Evolutionary conservation across 2,888 invertebrate genomes (phyloP).

Genomic region (Cyrtodaria siliqua): DNA sequence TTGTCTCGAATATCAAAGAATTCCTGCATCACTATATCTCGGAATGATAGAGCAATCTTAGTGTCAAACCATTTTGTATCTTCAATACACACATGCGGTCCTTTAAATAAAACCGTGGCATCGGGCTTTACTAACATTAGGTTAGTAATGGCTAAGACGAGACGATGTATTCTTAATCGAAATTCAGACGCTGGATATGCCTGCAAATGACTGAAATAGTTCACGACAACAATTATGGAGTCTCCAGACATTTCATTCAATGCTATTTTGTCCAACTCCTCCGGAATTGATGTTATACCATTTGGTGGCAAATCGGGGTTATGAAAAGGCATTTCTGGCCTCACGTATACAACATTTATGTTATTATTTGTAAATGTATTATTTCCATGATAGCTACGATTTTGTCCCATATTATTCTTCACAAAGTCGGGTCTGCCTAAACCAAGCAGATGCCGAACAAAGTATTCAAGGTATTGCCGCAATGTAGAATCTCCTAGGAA

Average conservation of each 20-base stretch:
- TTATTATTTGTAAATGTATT: slow-evolving; percentile 30
- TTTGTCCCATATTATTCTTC: no score
- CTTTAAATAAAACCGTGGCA: slow-evolving; percentile 40
- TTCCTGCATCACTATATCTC: slow-evolving; percentile 34
- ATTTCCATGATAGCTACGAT: slow-evolving; percentile 22
- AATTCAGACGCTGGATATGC: slow-evolving; percentile 35
- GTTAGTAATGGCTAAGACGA: slow-evolving; percentile 12
- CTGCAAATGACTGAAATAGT: slow-evolving; percentile 39
- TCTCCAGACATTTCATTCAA: slow-evolving; percentile 7
- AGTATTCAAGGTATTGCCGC: slow-evolving; percentile 41
- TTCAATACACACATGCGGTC: slow-evolving; percentile 42
- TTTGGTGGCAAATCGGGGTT: slow-evolving; percentile 32
- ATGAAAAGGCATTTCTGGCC: slow-evolving; percentile 56
- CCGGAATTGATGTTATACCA: slow-evolving; percentile 31
- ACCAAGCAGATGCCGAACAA: slow-evolving; percentile 25
- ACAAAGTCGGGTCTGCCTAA: neutral
- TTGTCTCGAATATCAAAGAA: slow-evolving; percentile 33
- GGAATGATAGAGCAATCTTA: slow-evolving; percentile 24
- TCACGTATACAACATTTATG: slow-evolving; percentile 31
- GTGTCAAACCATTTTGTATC: slow-evolving; percentile 44
- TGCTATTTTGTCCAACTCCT: slow-evolving; percentile 19
- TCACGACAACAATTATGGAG: slow-evolving; percentile 29
- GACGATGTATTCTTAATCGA: slow-evolving; percentile 7
- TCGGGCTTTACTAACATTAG: slow-evolving; percentile 39
- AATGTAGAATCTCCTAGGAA: slow-evolving; percentile 52